Conservation (phyloP, 2,888 invertebrate genomes). For the Drosophila nr. medialis region DNA sequence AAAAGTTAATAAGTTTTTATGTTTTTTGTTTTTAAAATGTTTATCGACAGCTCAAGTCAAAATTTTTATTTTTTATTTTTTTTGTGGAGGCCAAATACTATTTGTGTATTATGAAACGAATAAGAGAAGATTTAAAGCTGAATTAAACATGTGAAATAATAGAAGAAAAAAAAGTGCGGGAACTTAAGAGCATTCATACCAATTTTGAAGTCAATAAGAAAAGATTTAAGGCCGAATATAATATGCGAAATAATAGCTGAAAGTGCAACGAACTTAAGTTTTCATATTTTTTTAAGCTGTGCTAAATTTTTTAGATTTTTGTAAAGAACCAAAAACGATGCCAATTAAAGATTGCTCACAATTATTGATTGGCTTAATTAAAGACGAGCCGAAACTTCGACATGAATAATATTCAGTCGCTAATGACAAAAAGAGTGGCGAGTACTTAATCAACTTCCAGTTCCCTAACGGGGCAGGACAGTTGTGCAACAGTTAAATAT, state of each 20-base stretch:
- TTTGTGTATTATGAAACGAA: slow-evolving; percentile 18
- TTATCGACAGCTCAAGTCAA: slow-evolving; percentile 36
- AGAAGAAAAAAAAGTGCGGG: background rate
- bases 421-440: slow-evolving; percentile 63
- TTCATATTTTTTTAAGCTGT: background rate
- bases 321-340: background rate
- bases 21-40: slow-evolving; percentile 31
- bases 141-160: background rate
- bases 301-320: background rate
- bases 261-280: background rate
- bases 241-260: background rate
- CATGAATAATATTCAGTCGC: slow-evolving; percentile 50
- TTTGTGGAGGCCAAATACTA: slow-evolving; percentile 26
- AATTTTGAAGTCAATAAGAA: background rate
- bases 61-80: background rate
- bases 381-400: slow-evolving; percentile 33
- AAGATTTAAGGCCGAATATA: background rate
- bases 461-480: slow-evolving; percentile 28
- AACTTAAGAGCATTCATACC: background rate
- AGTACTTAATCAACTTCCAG: slow-evolving; percentile 59
- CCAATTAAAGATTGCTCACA: slow-evolving; percentile 51
- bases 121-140: background rate
- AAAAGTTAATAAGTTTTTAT: slow-evolving; percentile 61
- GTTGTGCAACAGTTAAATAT: slow-evolving; percentile 37
- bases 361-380: slow-evolving; percentile 70